Base-by-base conservation (phyloP, 2,113 vertebrate genomes). In the Condylura cristata region DNA sequence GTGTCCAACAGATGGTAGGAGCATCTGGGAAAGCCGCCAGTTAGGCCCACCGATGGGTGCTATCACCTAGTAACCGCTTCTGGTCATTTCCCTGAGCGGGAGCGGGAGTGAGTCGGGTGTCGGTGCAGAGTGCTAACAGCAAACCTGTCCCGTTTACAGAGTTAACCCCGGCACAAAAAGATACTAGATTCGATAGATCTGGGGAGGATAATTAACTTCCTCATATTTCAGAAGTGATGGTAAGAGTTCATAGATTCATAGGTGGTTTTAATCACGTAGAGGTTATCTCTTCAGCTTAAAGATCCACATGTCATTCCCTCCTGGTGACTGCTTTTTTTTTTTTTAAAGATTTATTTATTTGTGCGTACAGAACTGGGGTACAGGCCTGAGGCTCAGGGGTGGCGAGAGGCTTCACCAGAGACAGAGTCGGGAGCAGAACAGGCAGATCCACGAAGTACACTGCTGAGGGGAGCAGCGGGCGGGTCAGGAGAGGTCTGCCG, bases 1-100 rank as follows among this genome's bases (percentile, higher is more conserved):
- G 70, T 96, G 98, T 97, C 92, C 89, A 92, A 95, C 94, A 98
- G 97, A 98, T 93, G 96, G 95, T 63, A 85, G 48, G 96, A 85
- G 72, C 71, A 96, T 85, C 74, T 93, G 94, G 97, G 84, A 95
- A 93, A 56, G 2, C 79, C 48, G 86, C 96, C 97, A 97, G 85
- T 66, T 46, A 85, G 89, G 63, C 74, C 6, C 78, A 30, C 44
- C 75, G 80, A 93, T 60, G 86, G 84, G 51, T 46, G 83, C 72
- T 87, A 83, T 53, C 46, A 34, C 63, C 94, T 95, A 96, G 70
- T 76, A 94, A 39, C 16, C 2, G 8, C 18, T 97, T 92, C 96
- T 92, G 97, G 96, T 89, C 93, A 96, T 98, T 97, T 95, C 90
- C 85, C 20, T 75, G 63, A 95, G 74, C 89, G 95, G 70, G 65